phyloP scores from a whole-genome alignment of 2,113 vertebrate species.

The Lichenostomus cassidix region DNA sequence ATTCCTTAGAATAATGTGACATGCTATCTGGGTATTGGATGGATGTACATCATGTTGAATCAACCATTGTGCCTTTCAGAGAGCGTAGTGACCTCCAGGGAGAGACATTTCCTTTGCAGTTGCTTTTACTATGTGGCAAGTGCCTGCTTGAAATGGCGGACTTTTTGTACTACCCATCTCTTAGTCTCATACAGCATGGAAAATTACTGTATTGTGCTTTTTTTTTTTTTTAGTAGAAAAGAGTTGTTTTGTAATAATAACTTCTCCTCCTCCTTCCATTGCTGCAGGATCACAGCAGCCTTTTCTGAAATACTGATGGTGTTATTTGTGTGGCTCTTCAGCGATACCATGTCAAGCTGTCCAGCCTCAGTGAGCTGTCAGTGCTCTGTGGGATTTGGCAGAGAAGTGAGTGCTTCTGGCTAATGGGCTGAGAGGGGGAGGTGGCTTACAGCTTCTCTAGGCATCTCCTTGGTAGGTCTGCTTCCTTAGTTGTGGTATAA shows the following conservation, averaged over 20 bases:
- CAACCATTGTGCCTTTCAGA: not conserved
- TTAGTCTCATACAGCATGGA: not conserved
- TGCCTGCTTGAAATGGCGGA: not conserved
- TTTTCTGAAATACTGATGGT: not conserved
- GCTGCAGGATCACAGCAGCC: not conserved
- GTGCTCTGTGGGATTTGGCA: not conserved
- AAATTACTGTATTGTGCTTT: not conserved
- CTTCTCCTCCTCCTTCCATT: not conserved
- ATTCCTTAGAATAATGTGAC: constrained; percentile 13
- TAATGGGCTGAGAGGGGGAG: not conserved
- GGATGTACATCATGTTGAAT: not conserved
- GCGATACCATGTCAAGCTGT: not conserved
- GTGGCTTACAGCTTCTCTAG: not conserved
- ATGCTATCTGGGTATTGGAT: not conserved
- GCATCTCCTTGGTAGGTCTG: not conserved
- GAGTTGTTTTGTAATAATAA: not conserved
- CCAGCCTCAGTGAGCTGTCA: not conserved
- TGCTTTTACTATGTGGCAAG: not conserved
- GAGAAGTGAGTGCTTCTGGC: not conserved
- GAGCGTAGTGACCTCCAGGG: constrained; percentile 12
- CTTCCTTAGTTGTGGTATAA: not conserved
- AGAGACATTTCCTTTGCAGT: not conserved
- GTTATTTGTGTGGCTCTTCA: not conserved
- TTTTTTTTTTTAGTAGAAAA: not conserved
- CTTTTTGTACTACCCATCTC: not conserved